Percentiles rank a stretch among this genome's conserved stretches.
phyloP scores from a whole-genome alignment of 1,140 invertebrate species.

The Nomia melanderi region DNA sequence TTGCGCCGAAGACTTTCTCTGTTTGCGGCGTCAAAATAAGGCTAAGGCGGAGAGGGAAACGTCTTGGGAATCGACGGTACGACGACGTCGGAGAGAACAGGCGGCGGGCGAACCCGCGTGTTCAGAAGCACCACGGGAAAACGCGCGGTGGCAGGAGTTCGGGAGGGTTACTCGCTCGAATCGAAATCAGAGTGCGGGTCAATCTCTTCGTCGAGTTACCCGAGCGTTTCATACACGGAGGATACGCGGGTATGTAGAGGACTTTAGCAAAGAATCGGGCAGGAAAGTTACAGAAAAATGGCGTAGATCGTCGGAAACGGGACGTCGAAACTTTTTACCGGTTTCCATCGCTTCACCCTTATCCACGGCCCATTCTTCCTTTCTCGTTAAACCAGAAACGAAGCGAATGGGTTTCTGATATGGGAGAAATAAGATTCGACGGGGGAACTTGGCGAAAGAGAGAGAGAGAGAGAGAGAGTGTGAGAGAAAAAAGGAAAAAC shows the following conservation, averaged over 20 bases:
- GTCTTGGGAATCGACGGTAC: slow-evolving; percentile 5
- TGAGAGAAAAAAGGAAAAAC: slow-evolving; percentile 41
- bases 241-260: neutral
- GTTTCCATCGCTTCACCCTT: neutral
- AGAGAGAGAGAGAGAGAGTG: neutral
- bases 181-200: slow-evolving; percentile 17
- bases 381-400: slow-evolving; percentile 23
- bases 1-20: neutral
- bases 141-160: neutral
- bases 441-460: neutral
- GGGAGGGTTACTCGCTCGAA: slow-evolving; percentile 8
- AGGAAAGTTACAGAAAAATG: slow-evolving; percentile 29
- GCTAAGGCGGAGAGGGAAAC: neutral
- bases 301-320: neutral
- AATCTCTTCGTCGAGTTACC: slow-evolving; percentile 24
- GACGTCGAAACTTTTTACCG: slow-evolving; percentile 7
- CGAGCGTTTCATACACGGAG: neutral
- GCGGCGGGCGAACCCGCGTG: neutral
- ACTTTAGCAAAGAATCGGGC: slow-evolving; percentile 17
- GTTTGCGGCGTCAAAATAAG: neutral
- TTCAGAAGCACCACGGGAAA: neutral
- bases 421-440: neutral
- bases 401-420: neutral
- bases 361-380: slow-evolving; percentile 2
- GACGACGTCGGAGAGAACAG: neutral